Conservation (phyloP, 2,113 vertebrate species). For the Bubo scandiacus region DNA sequence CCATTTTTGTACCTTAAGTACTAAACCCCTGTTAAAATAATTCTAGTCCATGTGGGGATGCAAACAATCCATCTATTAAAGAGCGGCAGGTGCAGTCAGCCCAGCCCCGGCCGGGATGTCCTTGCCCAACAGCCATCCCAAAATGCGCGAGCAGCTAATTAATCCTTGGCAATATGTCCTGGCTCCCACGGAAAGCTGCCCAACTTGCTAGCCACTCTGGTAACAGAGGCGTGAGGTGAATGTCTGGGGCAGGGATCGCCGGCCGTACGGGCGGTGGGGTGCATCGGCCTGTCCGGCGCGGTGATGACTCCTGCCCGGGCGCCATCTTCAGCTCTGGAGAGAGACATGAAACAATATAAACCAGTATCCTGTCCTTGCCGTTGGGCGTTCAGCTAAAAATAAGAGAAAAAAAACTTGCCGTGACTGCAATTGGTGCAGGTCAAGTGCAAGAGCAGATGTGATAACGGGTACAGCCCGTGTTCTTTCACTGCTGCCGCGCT, state of each 20-base stretch:
- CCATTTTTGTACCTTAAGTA: not conserved
- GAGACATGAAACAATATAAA: fast-evolving
- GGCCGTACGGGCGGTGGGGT: fast-evolving
- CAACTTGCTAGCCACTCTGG: not conserved
- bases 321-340: not conserved
- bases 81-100: not conserved
- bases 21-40: not conserved
- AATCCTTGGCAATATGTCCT: not conserved
- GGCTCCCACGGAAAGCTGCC: not conserved
- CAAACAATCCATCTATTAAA: not conserved
- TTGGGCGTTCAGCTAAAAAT: fast-evolving
- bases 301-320: not conserved
- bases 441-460: not conserved
- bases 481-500: not conserved
- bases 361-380: fast-evolving
- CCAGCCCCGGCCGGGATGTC: not conserved
- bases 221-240: not conserved
- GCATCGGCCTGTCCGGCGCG: fast-evolving
- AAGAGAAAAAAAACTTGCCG: fast-evolving
- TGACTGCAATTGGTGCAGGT: not conserved
- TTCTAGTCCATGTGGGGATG: not conserved
- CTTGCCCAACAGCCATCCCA: not conserved
- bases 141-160: not conserved
- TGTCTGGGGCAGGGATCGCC: not conserved
- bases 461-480: not conserved